Conservation (phyloP, 2,888 invertebrate genomes). For the Cyrtodaria siliqua region DNA sequence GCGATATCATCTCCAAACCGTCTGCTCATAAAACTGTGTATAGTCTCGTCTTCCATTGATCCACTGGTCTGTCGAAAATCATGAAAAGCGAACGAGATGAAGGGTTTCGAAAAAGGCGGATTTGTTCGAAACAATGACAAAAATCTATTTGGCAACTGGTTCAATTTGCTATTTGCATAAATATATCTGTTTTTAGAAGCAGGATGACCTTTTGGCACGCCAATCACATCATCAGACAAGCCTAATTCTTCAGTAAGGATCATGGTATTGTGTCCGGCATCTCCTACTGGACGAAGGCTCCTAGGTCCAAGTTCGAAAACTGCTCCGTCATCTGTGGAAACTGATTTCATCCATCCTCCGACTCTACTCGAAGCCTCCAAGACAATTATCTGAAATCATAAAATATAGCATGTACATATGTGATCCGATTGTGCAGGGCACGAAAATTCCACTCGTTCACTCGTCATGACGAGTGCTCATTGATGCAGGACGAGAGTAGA, state of each 20-base stretch:
- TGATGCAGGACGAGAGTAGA: no score
- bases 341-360: constrained; percentile 95
- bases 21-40: constrained; percentile 93
- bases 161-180: constrained; percentile 91
- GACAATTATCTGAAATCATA: constrained; percentile 86
- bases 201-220: constrained; percentile 70
- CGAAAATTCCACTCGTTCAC: no score
- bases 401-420: background rate
- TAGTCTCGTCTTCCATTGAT: constrained; percentile 91
- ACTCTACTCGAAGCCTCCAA: constrained; percentile 91
- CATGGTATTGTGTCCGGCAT: constrained; percentile 92
- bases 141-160: constrained; percentile 90
- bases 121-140: constrained; percentile 63
- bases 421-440: no score
- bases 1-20: constrained; percentile 89
- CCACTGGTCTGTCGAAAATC: constrained; percentile 89
- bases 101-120: constrained; percentile 92
- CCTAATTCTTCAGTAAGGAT: constrained; percentile 84
- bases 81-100: constrained; percentile 88
- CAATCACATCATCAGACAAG: constrained; percentile 77
- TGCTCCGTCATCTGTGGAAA: constrained; percentile 89
- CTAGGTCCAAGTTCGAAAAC: constrained; percentile 96
- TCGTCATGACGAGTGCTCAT: no score
- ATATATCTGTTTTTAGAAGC: constrained; percentile 91
- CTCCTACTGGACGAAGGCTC: constrained; percentile 92